phyloP scores from a whole-genome alignment of 2,113 vertebrate genomes.

The Oryzias celebensis region DNA sequence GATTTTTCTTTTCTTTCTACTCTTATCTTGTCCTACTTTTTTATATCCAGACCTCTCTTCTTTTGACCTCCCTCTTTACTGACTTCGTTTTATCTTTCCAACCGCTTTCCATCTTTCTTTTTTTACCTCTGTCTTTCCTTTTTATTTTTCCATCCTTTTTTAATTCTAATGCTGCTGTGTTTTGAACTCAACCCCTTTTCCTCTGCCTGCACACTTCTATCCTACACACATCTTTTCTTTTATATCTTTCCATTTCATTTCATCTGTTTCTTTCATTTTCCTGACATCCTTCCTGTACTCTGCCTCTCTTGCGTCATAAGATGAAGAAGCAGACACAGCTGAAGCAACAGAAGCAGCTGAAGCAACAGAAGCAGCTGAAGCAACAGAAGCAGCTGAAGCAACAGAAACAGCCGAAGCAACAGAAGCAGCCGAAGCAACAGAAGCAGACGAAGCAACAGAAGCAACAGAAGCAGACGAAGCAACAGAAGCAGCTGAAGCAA shows the following conservation, averaged over 20 bases:
- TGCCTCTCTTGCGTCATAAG: background rate
- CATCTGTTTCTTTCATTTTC: background rate
- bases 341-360: background rate
- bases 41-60: background rate
- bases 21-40: background rate
- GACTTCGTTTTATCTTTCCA: background rate
- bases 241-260: background rate
- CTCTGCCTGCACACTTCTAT: background rate
- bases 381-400: too few species aligned
- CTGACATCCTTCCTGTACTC: background rate
- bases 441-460: too few species aligned
- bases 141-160: background rate
- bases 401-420: too few species aligned
- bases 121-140: background rate
- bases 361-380: too few species aligned
- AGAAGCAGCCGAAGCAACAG: too few species aligned
- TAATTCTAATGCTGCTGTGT: background rate
- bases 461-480: too few species aligned
- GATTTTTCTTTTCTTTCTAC: background rate
- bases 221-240: background rate
- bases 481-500: too few species aligned
- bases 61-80: background rate
- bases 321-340: slow-evolving; percentile 26
- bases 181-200: background rate
- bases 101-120: background rate